phyloP scores from a whole-genome alignment of 2,797 vertebrate genomes.

The Sternarchorhynchus goeldii region DNA sequence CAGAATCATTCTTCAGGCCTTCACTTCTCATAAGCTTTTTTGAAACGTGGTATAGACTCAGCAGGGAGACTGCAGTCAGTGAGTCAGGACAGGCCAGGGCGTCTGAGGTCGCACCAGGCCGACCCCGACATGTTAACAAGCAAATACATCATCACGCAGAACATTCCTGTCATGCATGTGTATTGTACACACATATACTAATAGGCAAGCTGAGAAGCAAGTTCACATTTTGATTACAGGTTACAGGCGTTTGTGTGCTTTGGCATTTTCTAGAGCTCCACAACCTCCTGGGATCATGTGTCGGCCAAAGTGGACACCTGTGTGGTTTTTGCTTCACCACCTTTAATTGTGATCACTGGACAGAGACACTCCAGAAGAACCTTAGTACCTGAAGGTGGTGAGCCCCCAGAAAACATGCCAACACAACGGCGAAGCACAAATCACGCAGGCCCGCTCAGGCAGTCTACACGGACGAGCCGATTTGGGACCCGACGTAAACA shows the following conservation, averaged over 20 bases:
- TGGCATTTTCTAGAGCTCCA: too few relatives aligned
- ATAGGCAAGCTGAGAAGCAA: too few relatives aligned
- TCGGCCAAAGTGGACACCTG: background rate
- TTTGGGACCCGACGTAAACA: constrained; percentile 54
- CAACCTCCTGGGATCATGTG: background rate
- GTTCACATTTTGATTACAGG: too few relatives aligned
- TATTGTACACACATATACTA: background rate
- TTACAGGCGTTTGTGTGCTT: too few relatives aligned
- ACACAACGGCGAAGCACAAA: constrained; percentile 8
- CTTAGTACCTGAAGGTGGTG: constrained; percentile 59
- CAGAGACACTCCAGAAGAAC: constrained; percentile 44
- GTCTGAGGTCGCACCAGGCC: constrained; percentile 5
- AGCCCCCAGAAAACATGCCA: constrained; percentile 35
- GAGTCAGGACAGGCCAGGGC: constrained; percentile 14
- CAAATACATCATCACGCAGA: constrained; percentile 8
- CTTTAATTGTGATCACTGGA: background rate
- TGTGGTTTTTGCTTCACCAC: background rate
- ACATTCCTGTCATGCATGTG: background rate
- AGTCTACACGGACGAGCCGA: constrained; percentile 47
- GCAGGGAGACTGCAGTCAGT: constrained; percentile 27
- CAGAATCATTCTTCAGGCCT: constrained; percentile 30
- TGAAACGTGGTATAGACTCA: background rate
- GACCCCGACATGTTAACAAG: constrained; percentile 28
- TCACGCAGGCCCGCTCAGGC: constrained; percentile 22
- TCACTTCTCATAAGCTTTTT: constrained; percentile 24